phyloP scores from a whole-genome alignment of 2,113 vertebrate genomes.

The Cervus canadensis region DNA sequence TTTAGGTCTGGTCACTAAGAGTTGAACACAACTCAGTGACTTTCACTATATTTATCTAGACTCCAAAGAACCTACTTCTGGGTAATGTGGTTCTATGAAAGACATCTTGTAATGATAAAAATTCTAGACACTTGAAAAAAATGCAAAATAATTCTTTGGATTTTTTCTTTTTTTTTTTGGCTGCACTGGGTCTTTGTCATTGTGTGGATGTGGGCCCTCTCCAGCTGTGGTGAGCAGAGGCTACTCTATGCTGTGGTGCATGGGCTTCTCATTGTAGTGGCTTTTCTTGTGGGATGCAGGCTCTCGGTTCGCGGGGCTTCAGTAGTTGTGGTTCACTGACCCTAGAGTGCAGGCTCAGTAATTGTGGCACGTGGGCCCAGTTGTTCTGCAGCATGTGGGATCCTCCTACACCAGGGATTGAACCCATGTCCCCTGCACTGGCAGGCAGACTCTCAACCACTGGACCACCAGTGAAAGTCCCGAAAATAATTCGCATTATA shows the following conservation, averaged over 20 bases:
- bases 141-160: background rate
- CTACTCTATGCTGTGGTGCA: background rate
- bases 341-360: background rate
- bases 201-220: too few relatives aligned
- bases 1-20: background rate
- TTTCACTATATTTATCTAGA: background rate
- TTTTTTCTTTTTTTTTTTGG: too few relatives aligned
- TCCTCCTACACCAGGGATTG: background rate
- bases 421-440: background rate
- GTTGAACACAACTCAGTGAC: background rate
- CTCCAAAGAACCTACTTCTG: background rate
- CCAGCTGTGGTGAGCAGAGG: too few relatives aligned
- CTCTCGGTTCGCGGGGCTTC: background rate
- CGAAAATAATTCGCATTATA: background rate
- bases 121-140: background rate
- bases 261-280: background rate
- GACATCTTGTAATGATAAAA: background rate
- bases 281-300: background rate
- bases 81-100: background rate
- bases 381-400: background rate
- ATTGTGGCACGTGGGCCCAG: too few relatives aligned
- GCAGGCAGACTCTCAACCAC: background rate
- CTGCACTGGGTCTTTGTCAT: too few relatives aligned
- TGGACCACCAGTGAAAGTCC: background rate
- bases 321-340: background rate